Conservation (phyloP, 2,113 vertebrate species). For the Neolamprologus hecqui region DNA sequence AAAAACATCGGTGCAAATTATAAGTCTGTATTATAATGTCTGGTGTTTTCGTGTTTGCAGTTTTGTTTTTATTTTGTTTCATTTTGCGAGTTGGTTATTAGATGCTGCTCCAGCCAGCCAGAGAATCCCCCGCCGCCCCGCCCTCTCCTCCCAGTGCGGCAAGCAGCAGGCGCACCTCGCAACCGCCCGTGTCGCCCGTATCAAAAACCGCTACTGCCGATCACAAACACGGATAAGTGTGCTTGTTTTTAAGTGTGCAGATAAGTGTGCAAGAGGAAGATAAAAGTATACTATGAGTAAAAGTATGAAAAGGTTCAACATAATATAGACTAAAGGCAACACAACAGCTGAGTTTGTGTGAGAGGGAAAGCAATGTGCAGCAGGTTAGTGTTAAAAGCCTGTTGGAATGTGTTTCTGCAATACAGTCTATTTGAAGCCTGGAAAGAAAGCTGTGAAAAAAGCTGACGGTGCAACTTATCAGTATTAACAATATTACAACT, state of each 20-base stretch:
- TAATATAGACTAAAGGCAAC: neutral
- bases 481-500: neutral
- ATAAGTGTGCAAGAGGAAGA: neutral
- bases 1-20: no score
- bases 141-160: accelerated
- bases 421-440: neutral
- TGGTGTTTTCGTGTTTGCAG: no score
- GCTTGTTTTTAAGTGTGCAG: neutral
- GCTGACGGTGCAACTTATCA: neutral
- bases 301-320: no score
- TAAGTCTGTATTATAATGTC: no score
- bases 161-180: no score
- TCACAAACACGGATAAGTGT: neutral
- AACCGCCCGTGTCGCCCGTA: neutral
- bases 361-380: neutral
- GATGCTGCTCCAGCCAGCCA: no score
- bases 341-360: neutral
- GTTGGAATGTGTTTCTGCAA: neutral
- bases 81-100: neutral
- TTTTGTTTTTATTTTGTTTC: no score
- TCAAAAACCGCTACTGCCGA: neutral
- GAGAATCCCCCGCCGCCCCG: no score
- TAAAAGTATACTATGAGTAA: no score
- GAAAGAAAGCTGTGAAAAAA: neutral
- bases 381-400: neutral